A percentile compares a stretch with the other conserved stretches of the same genome.
Evolutionary conservation across 1,140 invertebrate genomes (phyloP).

Genomic region (Bombus waltoni): DNA sequence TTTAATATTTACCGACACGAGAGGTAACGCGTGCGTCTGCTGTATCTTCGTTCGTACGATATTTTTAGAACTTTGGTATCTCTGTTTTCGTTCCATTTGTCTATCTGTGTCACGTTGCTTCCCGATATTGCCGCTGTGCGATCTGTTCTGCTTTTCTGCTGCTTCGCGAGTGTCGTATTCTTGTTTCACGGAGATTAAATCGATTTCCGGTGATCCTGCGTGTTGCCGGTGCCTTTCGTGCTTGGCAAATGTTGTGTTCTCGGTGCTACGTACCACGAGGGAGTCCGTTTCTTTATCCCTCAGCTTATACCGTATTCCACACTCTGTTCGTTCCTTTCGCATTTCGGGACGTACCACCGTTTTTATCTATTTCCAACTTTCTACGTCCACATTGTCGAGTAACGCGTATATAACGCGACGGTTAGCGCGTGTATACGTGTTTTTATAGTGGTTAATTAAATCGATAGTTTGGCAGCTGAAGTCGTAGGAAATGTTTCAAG

Average conservation of each 20-base stretch:
- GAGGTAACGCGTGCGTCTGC: no score
- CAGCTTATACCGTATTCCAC: not conserved
- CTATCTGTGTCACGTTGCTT: not conserved
- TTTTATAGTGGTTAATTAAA: no score
- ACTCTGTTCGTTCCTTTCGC: not conserved
- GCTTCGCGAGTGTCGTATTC: not conserved
- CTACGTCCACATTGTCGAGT: not conserved
- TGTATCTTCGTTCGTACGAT: not conserved
- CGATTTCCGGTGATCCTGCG: not conserved
- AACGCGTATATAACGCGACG: not conserved
- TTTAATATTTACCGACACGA: no score
- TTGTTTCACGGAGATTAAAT: not conserved
- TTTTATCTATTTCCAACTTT: not conserved
- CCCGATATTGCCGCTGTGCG: not conserved
- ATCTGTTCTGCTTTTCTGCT: not conserved
- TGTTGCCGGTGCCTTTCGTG: not conserved
- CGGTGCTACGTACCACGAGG: not conserved
- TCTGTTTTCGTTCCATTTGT: no score
- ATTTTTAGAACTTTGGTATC: not conserved
- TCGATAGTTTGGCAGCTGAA: no score
- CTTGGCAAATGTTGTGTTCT: not conserved
- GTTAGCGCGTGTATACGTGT: no score
- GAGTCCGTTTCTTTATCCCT: not conserved
- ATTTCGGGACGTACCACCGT: not conserved
- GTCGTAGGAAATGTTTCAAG: no score